Evolutionary conservation across 2,797 vertebrate species (phyloP).

Genomic region (Borostomias antarcticus): DNA sequence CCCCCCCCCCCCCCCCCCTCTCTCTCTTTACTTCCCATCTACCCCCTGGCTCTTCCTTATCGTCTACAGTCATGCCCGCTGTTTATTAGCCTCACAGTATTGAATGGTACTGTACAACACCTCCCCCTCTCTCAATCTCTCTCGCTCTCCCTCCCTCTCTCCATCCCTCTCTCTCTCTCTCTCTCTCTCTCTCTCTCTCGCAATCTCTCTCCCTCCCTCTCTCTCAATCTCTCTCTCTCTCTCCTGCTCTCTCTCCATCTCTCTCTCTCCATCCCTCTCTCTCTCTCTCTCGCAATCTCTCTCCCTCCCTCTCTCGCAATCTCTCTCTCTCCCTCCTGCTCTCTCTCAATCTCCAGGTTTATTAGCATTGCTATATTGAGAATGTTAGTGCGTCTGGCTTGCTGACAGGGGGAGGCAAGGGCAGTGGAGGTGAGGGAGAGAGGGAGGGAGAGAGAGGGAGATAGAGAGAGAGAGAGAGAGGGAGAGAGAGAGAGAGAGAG

Average conservation of each 20-base stretch:
- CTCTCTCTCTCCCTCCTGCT: too few species aligned
- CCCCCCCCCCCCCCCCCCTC: neutral
- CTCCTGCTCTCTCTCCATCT: too few species aligned
- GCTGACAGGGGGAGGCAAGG: slow-evolving; percentile 53
- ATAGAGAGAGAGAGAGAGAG: slow-evolving; percentile 51
- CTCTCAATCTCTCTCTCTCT: too few species aligned
- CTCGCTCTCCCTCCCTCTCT: too few species aligned
- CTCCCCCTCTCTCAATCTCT: neutral
- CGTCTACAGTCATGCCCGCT: slow-evolving; percentile 46
- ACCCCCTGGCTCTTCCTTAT: slow-evolving; percentile 17
- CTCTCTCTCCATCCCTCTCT: too few species aligned
- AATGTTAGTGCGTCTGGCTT: slow-evolving; percentile 82
- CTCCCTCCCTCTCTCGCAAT: too few species aligned
- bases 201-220: too few species aligned
- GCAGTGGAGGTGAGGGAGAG: slow-evolving; percentile 53
- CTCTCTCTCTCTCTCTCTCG: too few species aligned
- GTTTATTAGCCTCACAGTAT: slow-evolving; percentile 27
- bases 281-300: too few species aligned
- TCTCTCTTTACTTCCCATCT: slow-evolving; percentile 12
- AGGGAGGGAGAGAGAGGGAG: slow-evolving; percentile 55
- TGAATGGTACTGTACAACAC: neutral
- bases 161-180: slow-evolving; percentile 1
- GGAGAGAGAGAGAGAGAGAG: slow-evolving; percentile 27
- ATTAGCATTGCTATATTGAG: slow-evolving; percentile 89
- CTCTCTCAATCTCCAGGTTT: too few species aligned